Base-by-base conservation (phyloP, 2,797 vertebrate genomes). In the Luscinia megarhynchos region DNA sequence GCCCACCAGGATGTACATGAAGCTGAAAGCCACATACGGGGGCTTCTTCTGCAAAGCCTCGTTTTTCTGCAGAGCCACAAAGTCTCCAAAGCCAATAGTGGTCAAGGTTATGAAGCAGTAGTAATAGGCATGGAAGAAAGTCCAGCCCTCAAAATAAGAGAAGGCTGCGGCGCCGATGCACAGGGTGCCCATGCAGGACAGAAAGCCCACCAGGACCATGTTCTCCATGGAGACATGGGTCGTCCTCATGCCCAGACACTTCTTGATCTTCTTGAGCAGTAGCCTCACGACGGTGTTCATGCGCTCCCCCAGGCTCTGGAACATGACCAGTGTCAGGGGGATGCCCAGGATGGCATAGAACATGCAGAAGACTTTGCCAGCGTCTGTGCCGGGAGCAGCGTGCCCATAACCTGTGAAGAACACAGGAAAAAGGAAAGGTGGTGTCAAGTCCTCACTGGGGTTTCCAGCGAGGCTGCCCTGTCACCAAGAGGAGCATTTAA, bases 91-190 rank as follows among this genome's bases (percentile, higher is more conserved):
- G 91, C 99, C 99, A 5, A 99, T 99, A 48, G 99, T 99, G 94
- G 99, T 99, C 97, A 99, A 98, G 4, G 99, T 99, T 95, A 99
- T 99, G 98, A 99, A 99, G 97, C 99, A 99, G 95, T 99, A 99
- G 96, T 99, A 99, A 95, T 99, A 99, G 8, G 99, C 99, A 1
- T 99, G 99, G 97, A 99, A 99, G 97, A 99, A 99, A 88, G 98
- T 99, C 99, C 99, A 99, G 93, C 98, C 98, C 97, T 99, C 99
- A 1, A 99, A 99, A 94, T 99, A 98, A 30, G 99, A 98, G 96
- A 99, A 99, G 70, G 99, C 98, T 0, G 97, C 98, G 0, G 99
- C 99, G 0, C 99, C 99, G 0, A 99, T 98, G 73, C 99, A 99
- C 89, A 99, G 97, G 0, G 99, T 99, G 19, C 99, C 98, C 34